These are phyloP conservation scores for Megaleporinus macrocephalus DNA, from an alignment of 2,113 vertebrate genomes.

Conservation along the genomic window DNA sequence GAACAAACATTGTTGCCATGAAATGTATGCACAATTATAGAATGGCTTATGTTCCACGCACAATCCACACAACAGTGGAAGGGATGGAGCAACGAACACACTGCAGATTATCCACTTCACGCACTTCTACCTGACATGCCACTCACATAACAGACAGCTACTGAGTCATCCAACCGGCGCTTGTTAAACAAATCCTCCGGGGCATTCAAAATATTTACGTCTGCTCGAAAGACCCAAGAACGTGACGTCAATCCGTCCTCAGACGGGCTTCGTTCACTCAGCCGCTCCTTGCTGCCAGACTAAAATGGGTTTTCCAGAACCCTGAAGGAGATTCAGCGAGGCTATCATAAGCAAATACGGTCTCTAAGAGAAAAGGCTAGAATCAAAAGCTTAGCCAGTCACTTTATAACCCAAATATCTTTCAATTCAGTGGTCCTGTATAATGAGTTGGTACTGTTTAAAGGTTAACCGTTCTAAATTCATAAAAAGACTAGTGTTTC, in stretches of 20 bases:
- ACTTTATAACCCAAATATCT: slow-evolving; percentile 6
- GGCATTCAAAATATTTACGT: slow-evolving; percentile 46
- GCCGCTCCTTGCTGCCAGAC: slow-evolving; percentile 17
- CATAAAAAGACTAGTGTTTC: neutral
- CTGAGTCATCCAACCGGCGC: slow-evolving; percentile 26
- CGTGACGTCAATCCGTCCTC: neutral
- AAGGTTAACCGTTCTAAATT: slow-evolving; percentile 11
- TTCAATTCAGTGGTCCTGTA: neutral
- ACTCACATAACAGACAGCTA: slow-evolving; percentile 25
- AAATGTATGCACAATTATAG: neutral
- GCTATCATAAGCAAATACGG: neutral
- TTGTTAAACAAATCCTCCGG: slow-evolving; percentile 36
- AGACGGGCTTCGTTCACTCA: neutral
- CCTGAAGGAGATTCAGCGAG: neutral
- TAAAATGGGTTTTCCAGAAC: slow-evolving; percentile 7
- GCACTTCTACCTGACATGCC: slow-evolving; percentile 18
- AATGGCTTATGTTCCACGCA: neutral
- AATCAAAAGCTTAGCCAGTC: slow-evolving; percentile 8
- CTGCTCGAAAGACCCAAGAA: slow-evolving; percentile 15
- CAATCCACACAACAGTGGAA: slow-evolving; percentile 23
- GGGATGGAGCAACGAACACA: slow-evolving; percentile 5
- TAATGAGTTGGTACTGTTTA: neutral
- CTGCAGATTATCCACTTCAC: slow-evolving; percentile 18
- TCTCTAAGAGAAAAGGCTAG: neutral
- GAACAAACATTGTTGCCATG: neutral